Conservation (phyloP, 2,888 invertebrate genomes). For the Mythimna pallens region DNA sequence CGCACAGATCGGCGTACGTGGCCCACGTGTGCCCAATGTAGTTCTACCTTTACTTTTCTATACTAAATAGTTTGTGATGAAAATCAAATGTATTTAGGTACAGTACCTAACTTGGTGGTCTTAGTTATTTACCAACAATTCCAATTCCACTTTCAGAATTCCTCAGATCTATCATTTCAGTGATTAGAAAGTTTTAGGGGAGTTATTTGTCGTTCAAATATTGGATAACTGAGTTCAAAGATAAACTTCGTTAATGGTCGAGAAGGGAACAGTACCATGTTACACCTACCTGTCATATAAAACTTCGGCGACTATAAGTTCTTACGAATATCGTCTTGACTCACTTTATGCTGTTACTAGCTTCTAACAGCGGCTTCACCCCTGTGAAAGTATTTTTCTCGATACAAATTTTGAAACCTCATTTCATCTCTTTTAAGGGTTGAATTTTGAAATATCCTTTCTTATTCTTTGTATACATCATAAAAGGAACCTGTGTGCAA, state of each 20-base stretch:
- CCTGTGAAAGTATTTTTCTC: too few relatives aligned
- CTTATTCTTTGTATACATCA: too few relatives aligned
- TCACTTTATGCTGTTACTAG: too few relatives aligned
- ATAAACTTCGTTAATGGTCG: constrained; percentile 19
- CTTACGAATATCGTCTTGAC: background rate
- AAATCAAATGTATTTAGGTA: constrained; percentile 3
- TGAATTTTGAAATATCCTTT: too few relatives aligned
- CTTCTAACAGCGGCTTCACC: too few relatives aligned
- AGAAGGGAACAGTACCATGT: background rate
- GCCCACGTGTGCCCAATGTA: too few relatives aligned
- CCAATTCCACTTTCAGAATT: background rate
- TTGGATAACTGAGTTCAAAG: constrained; percentile 29
- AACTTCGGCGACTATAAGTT: background rate
- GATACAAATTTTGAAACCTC: too few relatives aligned
- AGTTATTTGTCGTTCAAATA: constrained; percentile 34
- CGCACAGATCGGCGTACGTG: too few relatives aligned
- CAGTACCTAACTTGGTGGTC: background rate
- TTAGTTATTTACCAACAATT: constrained; percentile 1
- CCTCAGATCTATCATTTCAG: constrained; percentile 5
- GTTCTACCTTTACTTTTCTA: background rate
- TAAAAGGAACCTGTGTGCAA: too few relatives aligned
- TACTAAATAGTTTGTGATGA: constrained; percentile 11
- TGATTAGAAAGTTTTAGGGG: constrained; percentile 19
- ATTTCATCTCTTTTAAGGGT: too few relatives aligned
- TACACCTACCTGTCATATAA: background rate